Percentiles rank a stretch among this genome's conserved stretches.
These are phyloP conservation scores for Thalassaphorura encarpata DNA, from an alignment of 1,140 invertebrate species.

Conservation along the genomic window DNA sequence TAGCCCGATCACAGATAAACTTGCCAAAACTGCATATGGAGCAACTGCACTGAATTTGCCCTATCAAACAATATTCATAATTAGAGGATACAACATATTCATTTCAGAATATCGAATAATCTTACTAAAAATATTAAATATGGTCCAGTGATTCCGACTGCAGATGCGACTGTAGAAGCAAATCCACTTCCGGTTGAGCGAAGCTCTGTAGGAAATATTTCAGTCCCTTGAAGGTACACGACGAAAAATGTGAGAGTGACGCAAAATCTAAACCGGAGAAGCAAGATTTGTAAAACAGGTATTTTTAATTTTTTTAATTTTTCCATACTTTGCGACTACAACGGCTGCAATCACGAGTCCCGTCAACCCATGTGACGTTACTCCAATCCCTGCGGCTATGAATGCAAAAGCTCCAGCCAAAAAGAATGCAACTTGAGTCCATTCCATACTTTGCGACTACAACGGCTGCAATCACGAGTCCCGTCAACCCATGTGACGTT, in stretches of 20 bases:
- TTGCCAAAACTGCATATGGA: conserved; percentile 34
- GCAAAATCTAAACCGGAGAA: conserved; percentile 35
- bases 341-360: conserved; percentile 8
- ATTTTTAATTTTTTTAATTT: background rate
- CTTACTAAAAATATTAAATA: conserved; percentile 20
- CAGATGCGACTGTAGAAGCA: conserved; percentile 3
- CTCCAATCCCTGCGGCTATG: conserved; percentile 35
- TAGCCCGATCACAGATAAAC: conserved; percentile 31
- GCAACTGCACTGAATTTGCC: conserved; percentile 17
- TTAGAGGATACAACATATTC: background rate
- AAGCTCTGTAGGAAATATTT: conserved; percentile 41
- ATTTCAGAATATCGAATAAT: conserved; percentile 14
- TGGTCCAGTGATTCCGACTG: conserved; percentile 10
- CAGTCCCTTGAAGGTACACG: conserved; percentile 46
- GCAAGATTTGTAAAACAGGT: background rate
- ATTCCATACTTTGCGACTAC: conserved; percentile 21
- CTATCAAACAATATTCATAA: conserved; percentile 4
- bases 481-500: background rate
- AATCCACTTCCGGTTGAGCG: conserved; percentile 31
- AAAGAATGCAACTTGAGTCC: conserved; percentile 36
- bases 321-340: conserved; percentile 20
- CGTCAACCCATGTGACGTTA: background rate
- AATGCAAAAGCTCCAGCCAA: conserved; percentile 39
- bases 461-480: conserved; percentile 7
- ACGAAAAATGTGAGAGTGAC: conserved; percentile 52